These are phyloP conservation scores for Branchipolynoe longqiensis DNA, from an alignment of 2,888 invertebrate genomes.

Conservation along the genomic window DNA sequence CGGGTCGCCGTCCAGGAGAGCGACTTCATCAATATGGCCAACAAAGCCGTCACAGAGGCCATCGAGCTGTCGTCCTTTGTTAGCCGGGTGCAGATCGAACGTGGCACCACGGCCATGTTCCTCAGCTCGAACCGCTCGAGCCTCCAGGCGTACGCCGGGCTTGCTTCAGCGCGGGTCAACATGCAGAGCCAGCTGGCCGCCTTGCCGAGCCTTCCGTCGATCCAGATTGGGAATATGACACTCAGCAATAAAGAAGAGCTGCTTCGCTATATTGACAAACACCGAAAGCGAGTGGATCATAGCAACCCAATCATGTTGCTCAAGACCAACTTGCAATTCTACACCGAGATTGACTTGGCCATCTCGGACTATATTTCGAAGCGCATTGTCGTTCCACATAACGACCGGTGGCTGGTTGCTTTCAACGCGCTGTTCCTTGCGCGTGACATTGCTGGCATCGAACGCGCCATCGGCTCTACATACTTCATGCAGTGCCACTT, in stretches of 20 bases:
- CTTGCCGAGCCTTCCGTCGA: background rate
- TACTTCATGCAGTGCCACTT: slow-evolving; percentile 41
- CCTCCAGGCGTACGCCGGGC: slow-evolving; percentile 3
- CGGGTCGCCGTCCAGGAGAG: background rate
- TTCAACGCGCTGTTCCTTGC: slow-evolving; percentile 49
- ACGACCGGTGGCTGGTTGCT: slow-evolving; percentile 46
- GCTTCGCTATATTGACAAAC: background rate
- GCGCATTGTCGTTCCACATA: background rate
- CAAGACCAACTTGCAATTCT: slow-evolving; percentile 46
- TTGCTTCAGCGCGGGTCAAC: background rate
- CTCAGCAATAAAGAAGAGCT: background rate
- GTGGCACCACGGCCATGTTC: slow-evolving; percentile 57
- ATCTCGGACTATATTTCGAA: slow-evolving; percentile 18
- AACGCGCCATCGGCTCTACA: slow-evolving; percentile 56
- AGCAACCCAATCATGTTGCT: slow-evolving; percentile 1
- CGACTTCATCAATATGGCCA: background rate
- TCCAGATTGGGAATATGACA: background rate
- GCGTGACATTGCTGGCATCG: slow-evolving; percentile 42
- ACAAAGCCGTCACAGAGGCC: background rate
- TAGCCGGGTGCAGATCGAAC: slow-evolving; percentile 54
- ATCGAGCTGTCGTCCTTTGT: slow-evolving; percentile 40
- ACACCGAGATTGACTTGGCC: slow-evolving; percentile 46
- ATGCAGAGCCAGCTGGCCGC: background rate
- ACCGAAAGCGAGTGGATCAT: background rate
- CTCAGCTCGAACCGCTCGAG: slow-evolving; percentile 56